These are phyloP conservation scores for Diacarnus erythraeanus DNA, from an alignment of 37 sponge, comb jelly and placozoan species.

Conservation along the genomic window DNA sequence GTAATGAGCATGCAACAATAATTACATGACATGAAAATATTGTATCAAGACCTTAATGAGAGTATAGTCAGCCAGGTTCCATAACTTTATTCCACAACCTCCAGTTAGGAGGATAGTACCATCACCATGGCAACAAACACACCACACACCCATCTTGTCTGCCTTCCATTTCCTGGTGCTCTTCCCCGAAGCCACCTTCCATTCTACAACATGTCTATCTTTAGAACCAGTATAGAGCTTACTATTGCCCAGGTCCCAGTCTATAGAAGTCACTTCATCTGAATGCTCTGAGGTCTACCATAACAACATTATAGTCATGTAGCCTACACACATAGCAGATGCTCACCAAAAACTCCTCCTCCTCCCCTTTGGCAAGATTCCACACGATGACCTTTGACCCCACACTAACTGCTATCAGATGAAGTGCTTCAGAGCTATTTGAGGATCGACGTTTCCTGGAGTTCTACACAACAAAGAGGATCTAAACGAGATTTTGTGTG, in stretches of 20 bases:
- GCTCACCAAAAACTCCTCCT: slow-evolving; percentile 12
- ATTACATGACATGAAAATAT: background rate
- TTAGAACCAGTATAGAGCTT: slow-evolving; percentile 23
- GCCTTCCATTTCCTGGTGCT: slow-evolving; percentile 48
- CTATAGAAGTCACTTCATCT: slow-evolving; percentile 6
- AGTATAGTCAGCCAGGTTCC: slow-evolving; percentile 29
- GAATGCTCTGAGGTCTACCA: slow-evolving; percentile 12
- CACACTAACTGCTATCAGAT: slow-evolving; percentile 18
- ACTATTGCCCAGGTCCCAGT: slow-evolving; percentile 10
- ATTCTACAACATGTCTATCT: slow-evolving; percentile 12
- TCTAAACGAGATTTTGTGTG: background rate
- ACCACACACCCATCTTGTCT: slow-evolving; percentile 23
- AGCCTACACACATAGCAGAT: too few species aligned
- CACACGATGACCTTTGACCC: slow-evolving; percentile 19
- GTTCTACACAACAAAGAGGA: background rate
- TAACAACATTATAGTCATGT: background rate
- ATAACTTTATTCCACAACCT: slow-evolving; percentile 42
- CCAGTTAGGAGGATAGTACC: slow-evolving; percentile 15
- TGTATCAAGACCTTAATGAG: slow-evolving; percentile 18
- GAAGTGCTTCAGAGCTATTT: background rate
- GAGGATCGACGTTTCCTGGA: background rate
- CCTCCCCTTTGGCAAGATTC: slow-evolving; percentile 25
- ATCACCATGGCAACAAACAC: slow-evolving; percentile 42
- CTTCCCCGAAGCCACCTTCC: background rate
- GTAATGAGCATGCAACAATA: background rate